Conservation (phyloP, 2,888 invertebrate genomes). For the Epinotia bilunana region DNA sequence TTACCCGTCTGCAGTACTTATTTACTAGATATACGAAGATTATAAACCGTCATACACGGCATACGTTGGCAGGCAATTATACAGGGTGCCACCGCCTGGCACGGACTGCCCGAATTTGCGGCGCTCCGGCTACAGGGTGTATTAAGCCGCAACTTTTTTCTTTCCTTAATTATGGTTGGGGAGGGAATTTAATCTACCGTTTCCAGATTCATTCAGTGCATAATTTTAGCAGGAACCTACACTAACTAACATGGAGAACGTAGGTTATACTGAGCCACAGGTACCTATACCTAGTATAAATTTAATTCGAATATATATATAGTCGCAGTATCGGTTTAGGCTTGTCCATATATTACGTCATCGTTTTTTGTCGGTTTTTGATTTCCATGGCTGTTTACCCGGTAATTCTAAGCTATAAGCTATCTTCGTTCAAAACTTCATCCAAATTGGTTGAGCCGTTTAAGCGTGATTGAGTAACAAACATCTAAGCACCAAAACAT, state of each 20-base stretch:
- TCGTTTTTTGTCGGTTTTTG: too few relatives aligned
- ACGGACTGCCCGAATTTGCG: constrained; percentile 78
- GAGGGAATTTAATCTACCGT: not conserved
- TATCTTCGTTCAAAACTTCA: too few relatives aligned
- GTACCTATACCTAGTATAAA: too few relatives aligned
- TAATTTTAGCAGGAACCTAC: too few relatives aligned
- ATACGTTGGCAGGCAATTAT: constrained; percentile 79
- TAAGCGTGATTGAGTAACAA: too few relatives aligned
- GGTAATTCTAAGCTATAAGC: too few relatives aligned
- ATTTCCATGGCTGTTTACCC: too few relatives aligned
- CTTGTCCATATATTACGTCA: too few relatives aligned
- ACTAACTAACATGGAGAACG: not conserved
- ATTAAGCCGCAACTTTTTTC: constrained; percentile 47
- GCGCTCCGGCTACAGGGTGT: constrained; percentile 63
- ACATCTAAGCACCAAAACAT: too few relatives aligned
- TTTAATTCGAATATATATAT: too few relatives aligned
- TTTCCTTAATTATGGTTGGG: constrained; percentile 42
- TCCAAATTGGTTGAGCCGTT: too few relatives aligned
- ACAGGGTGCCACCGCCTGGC: constrained; percentile 75
- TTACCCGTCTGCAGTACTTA: constrained; percentile 11
- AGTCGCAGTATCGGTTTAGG: too few relatives aligned
- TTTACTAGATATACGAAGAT: constrained; percentile 18
- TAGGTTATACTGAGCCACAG: not conserved
- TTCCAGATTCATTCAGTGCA: constrained; percentile 1
- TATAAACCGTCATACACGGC: constrained; percentile 59